Percentiles rank a stretch among this genome's conserved stretches.
Conservation (phyloP, 1,140 invertebrate genomes). For the Lepidurus apus region DNA sequence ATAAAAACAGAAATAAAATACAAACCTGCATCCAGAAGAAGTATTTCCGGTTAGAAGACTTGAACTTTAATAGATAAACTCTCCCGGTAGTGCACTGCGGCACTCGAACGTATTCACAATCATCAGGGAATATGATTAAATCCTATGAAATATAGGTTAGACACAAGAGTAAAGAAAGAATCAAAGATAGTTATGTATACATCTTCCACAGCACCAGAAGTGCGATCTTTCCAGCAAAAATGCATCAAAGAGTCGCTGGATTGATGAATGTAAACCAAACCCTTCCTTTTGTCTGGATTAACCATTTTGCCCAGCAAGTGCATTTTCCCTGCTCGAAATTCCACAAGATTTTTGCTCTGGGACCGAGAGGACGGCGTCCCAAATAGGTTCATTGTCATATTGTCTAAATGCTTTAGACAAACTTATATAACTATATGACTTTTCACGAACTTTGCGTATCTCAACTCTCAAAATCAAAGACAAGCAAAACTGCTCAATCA, state of each 20-base stretch:
- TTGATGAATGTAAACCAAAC: conserved; percentile 88
- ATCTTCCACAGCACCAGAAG: conserved; percentile 67
- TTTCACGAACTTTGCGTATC: neutral
- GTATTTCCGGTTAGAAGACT: conserved; percentile 81
- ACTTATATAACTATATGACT: neutral
- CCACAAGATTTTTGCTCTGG: conserved; percentile 84
- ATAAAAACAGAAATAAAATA: conserved; percentile 29
- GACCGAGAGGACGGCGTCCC: conserved; percentile 63
- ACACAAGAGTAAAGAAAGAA: neutral
- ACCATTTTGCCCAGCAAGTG: conserved; percentile 90
- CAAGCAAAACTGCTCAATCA: conserved; percentile 9
- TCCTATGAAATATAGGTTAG: conserved; percentile 57
- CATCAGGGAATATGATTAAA: conserved; percentile 96
- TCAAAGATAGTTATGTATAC: conserved; percentile 47
- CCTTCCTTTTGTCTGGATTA: conserved; percentile 91
- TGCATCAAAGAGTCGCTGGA: conserved; percentile 95
- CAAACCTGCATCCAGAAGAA: conserved; percentile 96
- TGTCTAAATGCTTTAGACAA: neutral
- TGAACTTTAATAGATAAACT: conserved; percentile 94
- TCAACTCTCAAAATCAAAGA: neutral
- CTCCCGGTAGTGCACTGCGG: conserved; percentile 92
- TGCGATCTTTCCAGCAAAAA: conserved; percentile 96
- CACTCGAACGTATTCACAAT: conserved; percentile 93
- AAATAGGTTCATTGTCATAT: conserved; percentile 49
- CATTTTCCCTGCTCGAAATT: conserved; percentile 96